A percentile compares a stretch with the other conserved stretches of the same genome.
Evolutionary conservation across 2,797 vertebrate species (phyloP).

Genomic region (Falco concolor): DNA sequence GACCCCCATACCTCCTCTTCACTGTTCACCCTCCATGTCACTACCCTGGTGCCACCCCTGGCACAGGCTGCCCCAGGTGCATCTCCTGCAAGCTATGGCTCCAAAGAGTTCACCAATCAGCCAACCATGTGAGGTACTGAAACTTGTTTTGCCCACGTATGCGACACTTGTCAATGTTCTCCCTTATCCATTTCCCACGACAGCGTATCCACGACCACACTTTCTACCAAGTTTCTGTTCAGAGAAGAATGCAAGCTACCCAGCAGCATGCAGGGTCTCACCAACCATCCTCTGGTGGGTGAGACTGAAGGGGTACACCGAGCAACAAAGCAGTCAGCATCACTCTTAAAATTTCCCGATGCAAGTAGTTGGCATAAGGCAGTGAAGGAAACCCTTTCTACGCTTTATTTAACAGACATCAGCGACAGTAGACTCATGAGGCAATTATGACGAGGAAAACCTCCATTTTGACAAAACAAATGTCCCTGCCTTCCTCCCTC

Average conservation of each 20-base stretch:
- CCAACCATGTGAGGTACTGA: fast-evolving
- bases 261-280: background rate
- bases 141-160: background rate
- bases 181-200: background rate
- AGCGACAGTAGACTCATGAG: background rate
- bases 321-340: background rate
- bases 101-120: background rate
- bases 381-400: background rate
- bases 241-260: background rate
- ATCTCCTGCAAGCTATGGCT: background rate
- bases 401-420: background rate
- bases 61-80: background rate
- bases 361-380: fast-evolving
- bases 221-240: background rate
- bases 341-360: background rate
- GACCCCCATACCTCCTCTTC: background rate
- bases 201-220: background rate
- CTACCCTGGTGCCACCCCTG: background rate
- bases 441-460: background rate
- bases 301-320: background rate
- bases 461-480: background rate
- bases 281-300: background rate
- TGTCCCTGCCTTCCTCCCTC: fast-evolving
- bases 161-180: background rate
- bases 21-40: background rate